Base-by-base conservation (phyloP, 2,113 vertebrate genomes). In the Odocoileus hemionus region DNA sequence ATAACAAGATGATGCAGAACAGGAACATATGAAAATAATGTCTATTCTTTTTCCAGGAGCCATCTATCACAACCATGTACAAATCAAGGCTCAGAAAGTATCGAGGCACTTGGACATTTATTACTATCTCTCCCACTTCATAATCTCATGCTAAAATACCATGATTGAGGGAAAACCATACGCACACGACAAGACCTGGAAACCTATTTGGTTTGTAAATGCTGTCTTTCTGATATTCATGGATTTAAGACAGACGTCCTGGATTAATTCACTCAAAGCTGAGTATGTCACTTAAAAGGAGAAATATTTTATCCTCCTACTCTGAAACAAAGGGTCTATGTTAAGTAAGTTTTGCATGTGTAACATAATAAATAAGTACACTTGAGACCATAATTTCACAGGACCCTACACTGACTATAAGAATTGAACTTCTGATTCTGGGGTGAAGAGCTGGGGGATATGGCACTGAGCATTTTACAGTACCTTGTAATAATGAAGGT, bases 401-500 rank as follows among this genome's bases (percentile, higher is more conserved):
- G 45, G 67, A 96, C 11, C 28, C n/a, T 95, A 2, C 23, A 0
- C 0, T 10, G 45, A 93, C 57, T 74, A 60, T 16, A 43, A 67
- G 78, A 95, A 79, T 6, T 88, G 60, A 86, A 93, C 45, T 0
- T 1, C 50, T 70, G 64, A 13, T 95, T 94, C 57, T 4, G 52
- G 0, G 43, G 0, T 4, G 52, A 96, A n/a, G 2, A 12, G 10
- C 47, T 84, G 84, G 16, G 45, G 96, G 97, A 88, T 0, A 6
- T 78, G 67, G 50, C 0, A 9, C 57, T 91, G 96, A 97, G 95
- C 67, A 97, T 96, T 98, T 98, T 95, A 98, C n/a, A 97, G 97
- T 95, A 96, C 93, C 97, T 98, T 60, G 97, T 47, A 97, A 97
- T 95, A 98, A 98, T 45, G 92, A 98, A 98, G 97, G 82, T 95